phyloP scores from a whole-genome alignment of 1,140 invertebrate genomes.

The Coelopa frigida region DNA sequence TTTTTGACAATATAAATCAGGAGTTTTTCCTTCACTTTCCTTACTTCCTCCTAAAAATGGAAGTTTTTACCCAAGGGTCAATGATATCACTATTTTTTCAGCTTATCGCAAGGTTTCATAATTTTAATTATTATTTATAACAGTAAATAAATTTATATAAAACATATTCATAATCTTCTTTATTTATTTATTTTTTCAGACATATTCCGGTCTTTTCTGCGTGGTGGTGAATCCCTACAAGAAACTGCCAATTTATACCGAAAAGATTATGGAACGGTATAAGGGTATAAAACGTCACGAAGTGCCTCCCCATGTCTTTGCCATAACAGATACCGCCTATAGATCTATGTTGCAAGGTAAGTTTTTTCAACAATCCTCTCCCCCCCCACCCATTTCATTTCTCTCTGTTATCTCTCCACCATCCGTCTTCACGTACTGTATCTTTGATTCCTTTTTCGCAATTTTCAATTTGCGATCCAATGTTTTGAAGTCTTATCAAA shows the following conservation, averaged over 20 bases:
- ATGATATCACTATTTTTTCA: neutral
- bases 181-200: slow-evolving; percentile 61
- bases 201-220: slow-evolving; percentile 98
- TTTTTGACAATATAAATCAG: too few species aligned
- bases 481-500: too few species aligned
- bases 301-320: slow-evolving; percentile 98
- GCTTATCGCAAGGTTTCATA: neutral
- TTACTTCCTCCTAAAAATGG: too few species aligned
- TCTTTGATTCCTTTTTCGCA: too few species aligned
- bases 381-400: too few species aligned
- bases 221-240: slow-evolving; percentile 99
- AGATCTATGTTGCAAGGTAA: slow-evolving; percentile 98
- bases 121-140: neutral
- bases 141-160: neutral
- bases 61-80: too few species aligned
- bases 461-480: too few species aligned
- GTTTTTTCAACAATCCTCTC: too few species aligned
- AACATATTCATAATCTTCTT: slow-evolving; percentile 6
- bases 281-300: slow-evolving; percentile 99
- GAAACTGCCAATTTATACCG: slow-evolving; percentile 96
- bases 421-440: too few species aligned
- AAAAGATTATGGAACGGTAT: slow-evolving; percentile 98
- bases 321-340: slow-evolving; percentile 97
- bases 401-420: too few species aligned
- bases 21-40: neutral